A percentile compares a stretch with the other conserved stretches of the same genome.
phyloP scores from a whole-genome alignment of 2,888 invertebrate species.

The Eremobia ochroleuca region DNA sequence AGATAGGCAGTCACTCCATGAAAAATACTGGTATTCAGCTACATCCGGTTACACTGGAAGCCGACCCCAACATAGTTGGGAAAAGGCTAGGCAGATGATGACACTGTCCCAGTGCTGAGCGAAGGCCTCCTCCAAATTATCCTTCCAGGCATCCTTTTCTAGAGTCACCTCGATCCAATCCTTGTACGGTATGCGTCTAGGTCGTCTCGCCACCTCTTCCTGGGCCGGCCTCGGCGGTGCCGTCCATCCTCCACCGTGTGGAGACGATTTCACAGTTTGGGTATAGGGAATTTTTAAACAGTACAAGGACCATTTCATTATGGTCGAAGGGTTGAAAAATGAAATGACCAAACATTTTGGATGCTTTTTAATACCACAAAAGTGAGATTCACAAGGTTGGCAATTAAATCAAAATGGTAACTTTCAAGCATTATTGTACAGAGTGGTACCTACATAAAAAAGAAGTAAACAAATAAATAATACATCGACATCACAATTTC shows the following conservation, averaged over 20 bases:
- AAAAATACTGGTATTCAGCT: too few relatives aligned
- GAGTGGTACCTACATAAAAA: background rate
- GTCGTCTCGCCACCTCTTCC: background rate
- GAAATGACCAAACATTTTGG: constrained; percentile 50
- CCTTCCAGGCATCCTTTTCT: background rate
- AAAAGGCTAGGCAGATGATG: too few relatives aligned
- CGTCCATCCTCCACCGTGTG: background rate
- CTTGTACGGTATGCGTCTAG: background rate
- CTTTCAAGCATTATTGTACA: constrained; percentile 46
- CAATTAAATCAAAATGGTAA: constrained; percentile 64
- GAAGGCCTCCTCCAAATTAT: background rate
- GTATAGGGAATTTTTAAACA: background rate
- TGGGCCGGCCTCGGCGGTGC: background rate
- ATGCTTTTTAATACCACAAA: constrained; percentile 74
- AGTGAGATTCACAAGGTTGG: constrained; percentile 73
- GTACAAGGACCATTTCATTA: background rate
- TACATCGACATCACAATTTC: background rate
- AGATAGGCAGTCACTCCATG: too few relatives aligned
- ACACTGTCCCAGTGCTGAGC: background rate
- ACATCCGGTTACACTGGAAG: too few relatives aligned
- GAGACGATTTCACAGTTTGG: background rate
- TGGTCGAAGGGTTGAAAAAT: constrained; percentile 12
- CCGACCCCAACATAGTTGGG: too few relatives aligned
- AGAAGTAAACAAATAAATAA: constrained; percentile 2
- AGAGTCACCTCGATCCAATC: background rate